Percentiles rank a stretch among this genome's conserved stretches.
Evolutionary conservation across 2,888 invertebrate genomes (phyloP).

Genomic region (Euclidia mi): DNA sequence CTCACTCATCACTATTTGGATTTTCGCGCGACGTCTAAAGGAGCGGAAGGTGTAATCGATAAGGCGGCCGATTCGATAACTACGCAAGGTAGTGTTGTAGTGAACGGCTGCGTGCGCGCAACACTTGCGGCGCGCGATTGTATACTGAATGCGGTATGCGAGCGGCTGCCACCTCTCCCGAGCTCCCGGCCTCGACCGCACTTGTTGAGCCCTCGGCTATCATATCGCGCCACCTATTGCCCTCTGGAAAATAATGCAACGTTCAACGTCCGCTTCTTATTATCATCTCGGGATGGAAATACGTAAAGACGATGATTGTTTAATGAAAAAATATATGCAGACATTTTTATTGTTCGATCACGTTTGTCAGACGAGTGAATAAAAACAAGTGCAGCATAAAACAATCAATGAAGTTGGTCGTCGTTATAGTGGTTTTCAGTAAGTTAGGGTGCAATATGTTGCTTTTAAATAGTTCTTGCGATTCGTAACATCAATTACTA

Average conservation of each 20-base stretch:
- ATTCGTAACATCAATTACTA: conserved; percentile 33
- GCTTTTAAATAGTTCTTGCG: conserved; percentile 27
- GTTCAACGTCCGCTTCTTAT: conserved; percentile 78
- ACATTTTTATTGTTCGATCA: conserved; percentile 17
- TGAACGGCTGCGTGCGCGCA: conserved; percentile 84
- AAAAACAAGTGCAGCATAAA: conserved; percentile 29
- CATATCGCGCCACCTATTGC: conserved; percentile 83
- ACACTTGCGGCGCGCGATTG: conserved; percentile 84
- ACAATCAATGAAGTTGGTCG: background rate
- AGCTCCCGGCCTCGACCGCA: conserved; percentile 84
- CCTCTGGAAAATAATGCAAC: conserved; percentile 80
- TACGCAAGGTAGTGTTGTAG: conserved; percentile 69
- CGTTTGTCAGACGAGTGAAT: conserved; percentile 22
- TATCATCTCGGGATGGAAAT: conserved; percentile 69
- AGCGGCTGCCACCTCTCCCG: conserved; percentile 81
- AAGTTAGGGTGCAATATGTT: conserved; percentile 16
- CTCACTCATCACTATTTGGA: conserved; percentile 74
- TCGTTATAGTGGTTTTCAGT: conserved; percentile 10
- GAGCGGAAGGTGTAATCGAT: conserved; percentile 76
- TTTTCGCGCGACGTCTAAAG: conserved; percentile 64
- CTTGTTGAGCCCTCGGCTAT: conserved; percentile 77
- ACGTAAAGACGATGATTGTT: conserved; percentile 46
- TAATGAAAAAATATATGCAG: conserved; percentile 23
- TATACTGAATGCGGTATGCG: conserved; percentile 81
- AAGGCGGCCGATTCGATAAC: conserved; percentile 71